Conservation (phyloP, 2,797 vertebrate genomes). For the Serranus cabrilla region DNA sequence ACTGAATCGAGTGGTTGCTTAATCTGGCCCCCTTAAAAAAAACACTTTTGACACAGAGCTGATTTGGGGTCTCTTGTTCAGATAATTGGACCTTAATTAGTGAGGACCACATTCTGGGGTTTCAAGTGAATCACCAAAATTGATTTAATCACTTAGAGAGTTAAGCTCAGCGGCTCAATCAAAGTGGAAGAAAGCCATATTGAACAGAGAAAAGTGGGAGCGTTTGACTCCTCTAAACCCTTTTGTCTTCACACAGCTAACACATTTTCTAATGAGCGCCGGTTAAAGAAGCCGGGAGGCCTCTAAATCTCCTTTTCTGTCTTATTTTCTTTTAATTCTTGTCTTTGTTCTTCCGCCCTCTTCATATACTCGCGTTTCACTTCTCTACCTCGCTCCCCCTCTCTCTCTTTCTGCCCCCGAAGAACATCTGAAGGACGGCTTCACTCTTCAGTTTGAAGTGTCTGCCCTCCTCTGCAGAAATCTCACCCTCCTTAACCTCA, state of each 20-base stretch:
- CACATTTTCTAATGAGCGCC: constrained; percentile 33
- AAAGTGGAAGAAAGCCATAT: constrained; percentile 23
- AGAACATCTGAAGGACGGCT: constrained; percentile 23
- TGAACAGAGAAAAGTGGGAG: constrained; percentile 14
- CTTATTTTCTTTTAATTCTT: background rate
- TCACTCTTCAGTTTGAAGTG: constrained; percentile 7
- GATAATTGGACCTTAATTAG: constrained; percentile 55
- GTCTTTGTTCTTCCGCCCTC: constrained; percentile 9
- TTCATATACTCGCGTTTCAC: background rate
- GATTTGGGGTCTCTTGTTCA: constrained; percentile 42
- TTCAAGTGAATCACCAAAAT: constrained; percentile 51
- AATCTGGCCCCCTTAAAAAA: constrained; percentile 14
- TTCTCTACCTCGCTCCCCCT: background rate
- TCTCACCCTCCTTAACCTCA: constrained; percentile 15
- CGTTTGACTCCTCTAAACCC: constrained; percentile 37
- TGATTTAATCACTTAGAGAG: constrained; percentile 60
- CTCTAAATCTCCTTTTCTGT: background rate
- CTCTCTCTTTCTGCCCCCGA: background rate
- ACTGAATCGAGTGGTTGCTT: constrained; percentile 1
- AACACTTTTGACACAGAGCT: constrained; percentile 20
- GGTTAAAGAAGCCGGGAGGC: background rate
- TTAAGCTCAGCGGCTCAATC: constrained; percentile 49
- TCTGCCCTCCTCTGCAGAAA: background rate
- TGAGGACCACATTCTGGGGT: constrained; percentile 28
- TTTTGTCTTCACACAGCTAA: constrained; percentile 12